Base-by-base conservation (phyloP, 1,140 invertebrate genomes). In the Zaprionus lachaisei region DNA sequence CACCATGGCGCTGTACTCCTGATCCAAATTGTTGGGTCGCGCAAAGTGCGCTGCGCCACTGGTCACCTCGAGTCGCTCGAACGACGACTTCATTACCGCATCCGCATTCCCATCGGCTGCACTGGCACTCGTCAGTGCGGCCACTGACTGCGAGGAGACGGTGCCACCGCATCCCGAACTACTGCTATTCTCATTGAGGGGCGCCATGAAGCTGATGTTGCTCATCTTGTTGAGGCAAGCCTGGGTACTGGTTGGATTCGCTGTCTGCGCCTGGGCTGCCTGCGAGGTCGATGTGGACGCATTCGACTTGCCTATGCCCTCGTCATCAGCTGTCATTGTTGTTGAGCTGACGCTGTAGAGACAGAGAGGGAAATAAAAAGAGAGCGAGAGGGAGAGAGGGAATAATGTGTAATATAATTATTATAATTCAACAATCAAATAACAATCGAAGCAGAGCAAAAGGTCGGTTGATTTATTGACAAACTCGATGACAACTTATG, bases 1-100 rank as follows among this genome's bases (percentile, higher is more conserved):
- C 58, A 92, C 90, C 86, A 92, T 91, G 7, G 89, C 91, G 51
- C 90, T 92, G 66, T 92, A 92, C 44, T 92, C 83, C 62, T 77
- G 81, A 51, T 92, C 86, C 91, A 91, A 63, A 26, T 86, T 89
- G 12, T 55, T 85, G 37, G 82, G 64, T 26, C 79, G 56, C 34
- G 55, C 63, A n/a, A 80, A 85, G 14, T 82, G 70, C 15, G 47
- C 49, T 57, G 51, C 54, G 6, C 67, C 66, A n/a, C n/a, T 47
- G 38, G 77, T 76, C 24, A 79, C 65, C 34, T 81, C 86, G 58
- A 77, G 44, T 2, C 85, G 77, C 61, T 92, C 90, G 31, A 83
- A 91, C 9, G 91, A 91, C 5, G 81, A 58, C 76, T 91, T 92
- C 72, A 92, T 92, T 24, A 72, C 60, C 3, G 75, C 80, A 61